A percentile compares a stretch with the other conserved stretches of the same genome.
phyloP scores from a whole-genome alignment of 1,140 invertebrate species.

The Bombus polaris region DNA sequence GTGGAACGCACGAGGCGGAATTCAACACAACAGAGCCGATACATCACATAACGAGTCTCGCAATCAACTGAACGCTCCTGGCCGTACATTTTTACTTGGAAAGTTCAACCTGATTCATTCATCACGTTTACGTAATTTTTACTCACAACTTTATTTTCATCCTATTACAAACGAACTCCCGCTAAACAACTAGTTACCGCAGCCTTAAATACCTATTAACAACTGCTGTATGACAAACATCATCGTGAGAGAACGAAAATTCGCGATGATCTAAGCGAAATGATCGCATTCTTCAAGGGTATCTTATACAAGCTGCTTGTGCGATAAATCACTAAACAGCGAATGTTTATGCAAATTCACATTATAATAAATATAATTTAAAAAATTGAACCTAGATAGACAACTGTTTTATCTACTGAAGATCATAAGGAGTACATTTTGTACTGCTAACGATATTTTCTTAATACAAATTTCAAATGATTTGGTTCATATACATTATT shows the following conservation, averaged over 20 bases:
- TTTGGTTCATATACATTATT: too few species aligned
- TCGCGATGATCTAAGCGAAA: slow-evolving; percentile 29
- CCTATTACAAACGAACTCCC: slow-evolving; percentile 20
- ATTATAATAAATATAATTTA: too few species aligned
- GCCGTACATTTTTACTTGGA: slow-evolving; percentile 41
- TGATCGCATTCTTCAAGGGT: slow-evolving; percentile 14
- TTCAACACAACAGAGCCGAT: not conserved
- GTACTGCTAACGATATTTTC: too few species aligned
- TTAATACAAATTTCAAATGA: too few species aligned
- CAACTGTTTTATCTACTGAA: too few species aligned
- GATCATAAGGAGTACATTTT: too few species aligned
- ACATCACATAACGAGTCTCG: slow-evolving; percentile 10
- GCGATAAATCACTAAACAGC: not conserved
- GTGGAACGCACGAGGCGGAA: not conserved
- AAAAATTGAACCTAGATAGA: too few species aligned
- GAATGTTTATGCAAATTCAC: too few species aligned
- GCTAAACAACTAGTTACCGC: slow-evolving; percentile 33
- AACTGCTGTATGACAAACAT: not conserved
- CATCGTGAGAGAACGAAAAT: not conserved
- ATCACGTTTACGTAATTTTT: slow-evolving; percentile 53
- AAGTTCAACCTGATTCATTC: slow-evolving; percentile 55
- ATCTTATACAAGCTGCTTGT: too few species aligned
- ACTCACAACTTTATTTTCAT: slow-evolving; percentile 57
- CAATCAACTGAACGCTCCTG: slow-evolving; percentile 17
- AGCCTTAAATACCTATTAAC: slow-evolving; percentile 1